Conservation (phyloP, 2,797 vertebrate species). For the Loris lydekkerianus region DNA sequence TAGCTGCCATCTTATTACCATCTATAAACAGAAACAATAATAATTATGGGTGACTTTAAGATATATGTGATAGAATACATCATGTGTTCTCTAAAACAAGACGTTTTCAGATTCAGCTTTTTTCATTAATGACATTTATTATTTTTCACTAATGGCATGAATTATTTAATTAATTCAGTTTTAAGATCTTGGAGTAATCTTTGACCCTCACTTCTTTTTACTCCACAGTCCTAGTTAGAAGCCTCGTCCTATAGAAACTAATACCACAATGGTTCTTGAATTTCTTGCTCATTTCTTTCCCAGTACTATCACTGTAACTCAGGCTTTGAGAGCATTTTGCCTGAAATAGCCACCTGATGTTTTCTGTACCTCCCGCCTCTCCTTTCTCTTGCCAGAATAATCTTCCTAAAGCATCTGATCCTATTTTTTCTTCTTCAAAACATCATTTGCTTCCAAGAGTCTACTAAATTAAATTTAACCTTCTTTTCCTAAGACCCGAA, state of each 20-base stretch:
- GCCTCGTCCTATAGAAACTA: background rate
- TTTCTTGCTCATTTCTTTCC: background rate
- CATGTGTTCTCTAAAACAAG: slow-evolving; percentile 4
- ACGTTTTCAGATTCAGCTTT: background rate
- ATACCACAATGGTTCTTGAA: background rate
- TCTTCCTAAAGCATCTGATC: slow-evolving; percentile 43
- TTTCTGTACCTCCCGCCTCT: slow-evolving; percentile 27
- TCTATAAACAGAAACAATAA: background rate
- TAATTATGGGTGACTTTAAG: background rate
- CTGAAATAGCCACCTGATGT: slow-evolving; percentile 64
- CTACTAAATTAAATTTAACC: slow-evolving; percentile 54
- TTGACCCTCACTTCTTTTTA: background rate
- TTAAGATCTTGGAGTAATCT: background rate
- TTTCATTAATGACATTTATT: background rate
- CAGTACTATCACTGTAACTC: background rate
- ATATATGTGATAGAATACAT: background rate
- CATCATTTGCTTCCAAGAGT: slow-evolving; percentile 59
- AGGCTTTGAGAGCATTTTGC: slow-evolving; percentile 57
- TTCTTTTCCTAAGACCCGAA: slow-evolving; percentile 42
- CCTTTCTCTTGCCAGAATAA: slow-evolving; percentile 69
- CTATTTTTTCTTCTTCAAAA: slow-evolving; percentile 57
- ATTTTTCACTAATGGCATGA: background rate
- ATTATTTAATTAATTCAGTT: background rate
- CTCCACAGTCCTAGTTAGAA: background rate
- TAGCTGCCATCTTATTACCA: background rate